Conservation (phyloP, 2,113 vertebrate species). For the Lampris incognitus region DNA sequence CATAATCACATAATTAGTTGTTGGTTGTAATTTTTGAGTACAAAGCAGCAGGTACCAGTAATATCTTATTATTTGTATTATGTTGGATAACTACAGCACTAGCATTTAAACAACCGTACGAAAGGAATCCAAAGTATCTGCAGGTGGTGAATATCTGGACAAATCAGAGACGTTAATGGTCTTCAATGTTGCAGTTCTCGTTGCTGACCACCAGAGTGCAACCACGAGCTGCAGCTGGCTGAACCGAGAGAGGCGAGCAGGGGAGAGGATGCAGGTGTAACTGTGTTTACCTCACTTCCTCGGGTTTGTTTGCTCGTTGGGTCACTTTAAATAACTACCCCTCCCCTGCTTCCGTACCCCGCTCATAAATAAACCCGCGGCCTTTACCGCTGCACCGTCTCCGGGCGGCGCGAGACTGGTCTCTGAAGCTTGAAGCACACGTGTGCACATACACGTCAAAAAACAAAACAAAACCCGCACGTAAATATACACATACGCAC, state of each 20-base stretch:
- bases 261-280: conserved; percentile 26
- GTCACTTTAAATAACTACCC: conserved; percentile 68
- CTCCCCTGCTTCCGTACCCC: conserved; percentile 42
- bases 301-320: conserved; percentile 56
- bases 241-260: background rate
- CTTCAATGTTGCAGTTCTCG: conserved; percentile 11
- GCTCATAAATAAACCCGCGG: conserved; percentile 73
- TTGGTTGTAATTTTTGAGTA: too few species aligned
- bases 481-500: conserved; percentile 20
- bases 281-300: conserved; percentile 67
- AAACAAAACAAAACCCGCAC: conserved; percentile 16
- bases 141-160: too few species aligned
- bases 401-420: conserved; percentile 59
- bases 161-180: too few species aligned
- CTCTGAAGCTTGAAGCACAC: conserved; percentile 60
- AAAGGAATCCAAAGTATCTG: too few species aligned
- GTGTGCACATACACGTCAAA: background rate
- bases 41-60: too few species aligned
- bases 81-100: too few species aligned
- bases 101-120: too few species aligned
- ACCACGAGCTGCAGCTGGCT: conserved; percentile 35
- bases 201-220: conserved; percentile 70
- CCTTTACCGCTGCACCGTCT: conserved; percentile 60
- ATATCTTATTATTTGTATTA: too few species aligned
- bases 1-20: too few species aligned